Conservation (phyloP, 2,797 vertebrate species). For the Antennarius maculatus region DNA sequence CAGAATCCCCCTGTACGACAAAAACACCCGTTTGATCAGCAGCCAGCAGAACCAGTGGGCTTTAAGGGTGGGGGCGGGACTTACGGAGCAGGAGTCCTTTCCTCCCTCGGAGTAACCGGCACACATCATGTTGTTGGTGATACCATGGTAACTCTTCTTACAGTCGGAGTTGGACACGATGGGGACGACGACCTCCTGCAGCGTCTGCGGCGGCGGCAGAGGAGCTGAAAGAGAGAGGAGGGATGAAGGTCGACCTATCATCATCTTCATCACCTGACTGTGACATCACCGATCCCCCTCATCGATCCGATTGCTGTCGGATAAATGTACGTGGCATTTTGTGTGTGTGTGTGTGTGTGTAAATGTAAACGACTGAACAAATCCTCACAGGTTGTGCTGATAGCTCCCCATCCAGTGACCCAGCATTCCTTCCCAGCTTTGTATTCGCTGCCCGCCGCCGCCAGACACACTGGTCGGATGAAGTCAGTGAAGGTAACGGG, state of each 20-base stretch:
- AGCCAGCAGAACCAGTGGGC: too few relatives aligned
- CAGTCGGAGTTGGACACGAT: slow-evolving; percentile 62
- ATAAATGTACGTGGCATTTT: too few relatives aligned
- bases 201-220: slow-evolving; percentile 21
- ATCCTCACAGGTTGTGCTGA: fast-evolving
- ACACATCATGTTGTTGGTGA: slow-evolving; percentile 75
- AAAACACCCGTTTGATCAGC: neutral
- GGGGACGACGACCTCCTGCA: slow-evolving; percentile 72
- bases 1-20: slow-evolving; percentile 32
- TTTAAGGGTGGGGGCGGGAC: neutral
- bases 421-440: slow-evolving; percentile 2
- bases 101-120: slow-evolving; percentile 58
- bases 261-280: too few relatives aligned
- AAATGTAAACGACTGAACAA: too few relatives aligned
- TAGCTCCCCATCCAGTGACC: slow-evolving; percentile 69
- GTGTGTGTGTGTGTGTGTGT: too few relatives aligned
- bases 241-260: too few relatives aligned
- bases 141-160: fast-evolving
- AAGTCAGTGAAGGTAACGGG: neutral
- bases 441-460: slow-evolving; percentile 2
- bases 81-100: slow-evolving; percentile 74
- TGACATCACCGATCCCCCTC: too few relatives aligned
- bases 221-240: neutral
- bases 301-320: too few relatives aligned
- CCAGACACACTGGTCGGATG: slow-evolving; percentile 51